A percentile compares a stretch with the other conserved stretches of the same genome.
These are phyloP conservation scores for Cryptotis parvus DNA, from an alignment of 2,113 vertebrate genomes.

Conservation along the genomic window DNA sequence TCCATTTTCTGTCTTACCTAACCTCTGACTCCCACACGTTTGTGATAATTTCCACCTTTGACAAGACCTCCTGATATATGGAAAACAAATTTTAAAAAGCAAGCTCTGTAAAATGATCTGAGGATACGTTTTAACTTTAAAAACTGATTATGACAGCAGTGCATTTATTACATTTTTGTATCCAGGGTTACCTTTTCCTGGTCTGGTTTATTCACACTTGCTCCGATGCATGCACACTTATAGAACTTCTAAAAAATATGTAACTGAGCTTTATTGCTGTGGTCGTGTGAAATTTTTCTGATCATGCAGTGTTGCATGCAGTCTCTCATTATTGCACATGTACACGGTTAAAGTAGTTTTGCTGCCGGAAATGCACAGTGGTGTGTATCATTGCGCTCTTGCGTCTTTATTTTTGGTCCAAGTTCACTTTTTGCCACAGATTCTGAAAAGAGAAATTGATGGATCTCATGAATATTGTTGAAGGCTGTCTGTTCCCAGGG, in stretches of 20 bases:
- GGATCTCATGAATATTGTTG: conserved; percentile 9
- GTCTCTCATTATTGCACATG: neutral
- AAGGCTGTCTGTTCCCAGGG: neutral
- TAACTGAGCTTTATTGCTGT: too few species aligned
- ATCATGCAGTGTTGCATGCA: neutral
- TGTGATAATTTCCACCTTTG: too few species aligned
- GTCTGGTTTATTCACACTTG: neutral
- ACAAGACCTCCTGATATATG: too few species aligned
- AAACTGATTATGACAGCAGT: neutral
- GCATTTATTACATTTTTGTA: neutral
- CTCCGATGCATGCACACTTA: neutral
- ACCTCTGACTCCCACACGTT: too few species aligned
- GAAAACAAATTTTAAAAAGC: too few species aligned
- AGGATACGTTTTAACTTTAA: neutral
- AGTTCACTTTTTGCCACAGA: neutral
- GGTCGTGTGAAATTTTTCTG: neutral
- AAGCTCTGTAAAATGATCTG: neutral
- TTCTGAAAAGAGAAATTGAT: neutral
- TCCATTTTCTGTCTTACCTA: too few species aligned
- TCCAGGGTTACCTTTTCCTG: neutral
- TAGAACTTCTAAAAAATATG: too few species aligned
- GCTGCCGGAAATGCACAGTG: neutral
- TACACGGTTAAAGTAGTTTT: neutral
- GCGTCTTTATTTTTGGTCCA: neutral
- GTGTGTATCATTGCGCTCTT: neutral